phyloP scores from a whole-genome alignment of 1,140 invertebrate genomes.

The Drosophila orena region DNA sequence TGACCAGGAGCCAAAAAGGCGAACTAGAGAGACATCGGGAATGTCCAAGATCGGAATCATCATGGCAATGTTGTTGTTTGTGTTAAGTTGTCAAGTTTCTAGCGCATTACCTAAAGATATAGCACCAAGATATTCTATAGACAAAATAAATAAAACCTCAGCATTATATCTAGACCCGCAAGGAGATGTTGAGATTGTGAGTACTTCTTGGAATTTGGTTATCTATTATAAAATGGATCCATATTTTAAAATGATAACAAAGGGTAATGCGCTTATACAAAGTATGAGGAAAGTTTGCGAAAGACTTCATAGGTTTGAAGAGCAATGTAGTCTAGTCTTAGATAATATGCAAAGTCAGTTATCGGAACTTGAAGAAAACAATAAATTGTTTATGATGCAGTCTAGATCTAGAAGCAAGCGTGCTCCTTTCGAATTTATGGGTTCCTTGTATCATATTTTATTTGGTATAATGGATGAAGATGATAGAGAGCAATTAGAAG shows the following conservation, averaged over 20 bases:
- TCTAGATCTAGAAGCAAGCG: too few species aligned
- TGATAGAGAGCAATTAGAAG: too few species aligned
- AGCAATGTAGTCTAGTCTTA: too few species aligned
- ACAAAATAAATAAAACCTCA: not conserved
- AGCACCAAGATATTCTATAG: not conserved
- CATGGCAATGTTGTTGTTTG: not conserved
- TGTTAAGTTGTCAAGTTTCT: not conserved
- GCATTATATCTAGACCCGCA: conserved; percentile 8
- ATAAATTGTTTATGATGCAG: too few species aligned
- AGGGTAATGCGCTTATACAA: not conserved
- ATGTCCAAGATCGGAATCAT: not conserved
- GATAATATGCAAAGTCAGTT: too few species aligned
- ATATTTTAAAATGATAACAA: conserved; percentile 3
- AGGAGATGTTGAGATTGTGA: conserved; percentile 13
- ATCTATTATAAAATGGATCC: conserved; percentile 1
- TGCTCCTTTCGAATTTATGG: too few species aligned
- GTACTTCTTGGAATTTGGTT: conserved; percentile 1
- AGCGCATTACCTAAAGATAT: not conserved
- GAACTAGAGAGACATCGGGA: not conserved
- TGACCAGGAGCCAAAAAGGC: not conserved
- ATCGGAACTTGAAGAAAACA: too few species aligned
- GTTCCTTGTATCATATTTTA: too few species aligned
- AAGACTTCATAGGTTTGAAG: too few species aligned
- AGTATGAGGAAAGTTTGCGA: too few species aligned
- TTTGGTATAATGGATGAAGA: too few species aligned